These are phyloP conservation scores for Nyctalus aviator DNA, from an alignment of 2,797 vertebrate genomes.

Conservation along the genomic window DNA sequence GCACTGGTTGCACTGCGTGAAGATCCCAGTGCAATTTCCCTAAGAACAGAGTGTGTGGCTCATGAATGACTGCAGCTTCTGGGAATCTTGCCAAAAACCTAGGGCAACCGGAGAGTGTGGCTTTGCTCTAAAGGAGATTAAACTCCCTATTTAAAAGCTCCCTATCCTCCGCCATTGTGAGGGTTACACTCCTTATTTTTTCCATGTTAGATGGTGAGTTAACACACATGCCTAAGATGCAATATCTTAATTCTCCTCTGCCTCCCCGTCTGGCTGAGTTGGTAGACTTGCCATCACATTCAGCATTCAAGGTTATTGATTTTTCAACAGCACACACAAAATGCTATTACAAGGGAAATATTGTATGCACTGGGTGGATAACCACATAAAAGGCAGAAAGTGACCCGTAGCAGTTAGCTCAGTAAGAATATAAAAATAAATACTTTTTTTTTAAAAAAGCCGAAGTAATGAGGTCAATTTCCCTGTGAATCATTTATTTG, in stretches of 20 bases:
- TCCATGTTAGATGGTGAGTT: constrained; percentile 80
- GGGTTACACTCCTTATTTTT: constrained; percentile 79
- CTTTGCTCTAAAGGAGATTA: constrained; percentile 85
- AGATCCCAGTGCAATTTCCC: constrained; percentile 74
- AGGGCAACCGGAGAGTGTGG: constrained; percentile 73
- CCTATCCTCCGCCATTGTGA: constrained; percentile 79
- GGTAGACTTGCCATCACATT: background rate
- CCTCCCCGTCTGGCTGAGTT: constrained; percentile 38
- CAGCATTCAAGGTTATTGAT: constrained; percentile 61
- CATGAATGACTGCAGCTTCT: constrained; percentile 81
- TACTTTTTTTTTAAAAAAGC: constrained; percentile 1
- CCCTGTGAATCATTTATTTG: background rate
- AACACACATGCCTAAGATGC: constrained; percentile 76
- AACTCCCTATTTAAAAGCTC: constrained; percentile 82
- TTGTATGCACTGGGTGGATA: background rate
- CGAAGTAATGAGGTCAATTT: constrained; percentile 41
- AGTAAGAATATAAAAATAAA: constrained; percentile 1
- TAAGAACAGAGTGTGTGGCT: constrained; percentile 75
- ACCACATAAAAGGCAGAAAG: background rate
- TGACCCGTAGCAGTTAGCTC: background rate
- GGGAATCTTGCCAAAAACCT: constrained; percentile 84
- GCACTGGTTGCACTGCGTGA: constrained; percentile 70
- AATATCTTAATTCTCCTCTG: constrained; percentile 81
- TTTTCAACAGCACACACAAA: constrained; percentile 46
- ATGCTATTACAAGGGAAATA: constrained; percentile 50